Evolutionary conservation across 2,888 invertebrate genomes (phyloP).

Genomic region (Chrysomela aeneicollis): DNA sequence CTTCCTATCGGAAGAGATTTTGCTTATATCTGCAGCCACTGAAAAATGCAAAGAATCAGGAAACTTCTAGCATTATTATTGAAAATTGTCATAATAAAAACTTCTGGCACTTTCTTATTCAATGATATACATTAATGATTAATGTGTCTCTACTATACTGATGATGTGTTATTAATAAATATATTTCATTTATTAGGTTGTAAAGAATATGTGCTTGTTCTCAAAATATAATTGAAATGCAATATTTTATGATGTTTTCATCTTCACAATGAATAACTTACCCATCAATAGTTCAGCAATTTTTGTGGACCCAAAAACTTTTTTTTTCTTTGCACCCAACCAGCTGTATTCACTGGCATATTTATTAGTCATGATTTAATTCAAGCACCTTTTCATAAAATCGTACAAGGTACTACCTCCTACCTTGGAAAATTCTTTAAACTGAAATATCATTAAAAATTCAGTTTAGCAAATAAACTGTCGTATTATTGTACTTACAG

Average conservation of each 20-base stretch:
- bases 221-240: constrained; percentile 6
- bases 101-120: constrained; percentile 5
- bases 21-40: constrained; percentile 12
- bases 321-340: constrained; percentile 12
- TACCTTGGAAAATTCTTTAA: constrained; percentile 19
- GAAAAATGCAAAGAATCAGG: constrained; percentile 6
- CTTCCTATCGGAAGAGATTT: constrained; percentile 2
- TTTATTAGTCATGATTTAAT: constrained; percentile 13
- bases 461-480: neutral
- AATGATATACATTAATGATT: constrained; percentile 1
- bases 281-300: constrained; percentile 15
- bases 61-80: constrained; percentile 5
- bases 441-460: constrained; percentile 12
- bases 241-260: neutral
- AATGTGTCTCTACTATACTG: too few relatives aligned
- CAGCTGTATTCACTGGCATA: constrained; percentile 15
- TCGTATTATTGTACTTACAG: constrained; percentile 2
- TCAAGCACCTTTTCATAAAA: constrained; percentile 20
- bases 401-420: constrained; percentile 17
- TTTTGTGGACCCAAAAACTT: constrained; percentile 12
- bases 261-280: constrained; percentile 9
- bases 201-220: neutral
- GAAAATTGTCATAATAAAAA: neutral
- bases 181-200: neutral
- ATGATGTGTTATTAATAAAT: neutral